Evolutionary conservation across 1,140 invertebrate species (phyloP).

Genomic region (Drosophila nebulosa): DNA sequence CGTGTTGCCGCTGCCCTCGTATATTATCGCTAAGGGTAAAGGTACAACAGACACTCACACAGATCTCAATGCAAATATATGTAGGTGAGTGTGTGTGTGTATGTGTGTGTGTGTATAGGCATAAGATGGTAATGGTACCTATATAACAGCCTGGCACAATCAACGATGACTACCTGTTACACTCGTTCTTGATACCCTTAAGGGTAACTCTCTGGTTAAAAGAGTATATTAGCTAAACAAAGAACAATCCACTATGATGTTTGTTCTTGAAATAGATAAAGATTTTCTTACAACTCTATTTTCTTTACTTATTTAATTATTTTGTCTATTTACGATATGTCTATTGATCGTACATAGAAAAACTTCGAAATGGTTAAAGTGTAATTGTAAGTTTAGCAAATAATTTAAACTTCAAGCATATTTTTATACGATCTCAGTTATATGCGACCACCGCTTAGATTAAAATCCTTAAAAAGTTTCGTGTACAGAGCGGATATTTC

Average conservation of each 20-base stretch:
- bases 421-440: too few relatives aligned
- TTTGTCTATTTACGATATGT: too few relatives aligned
- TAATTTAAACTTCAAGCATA: too few relatives aligned
- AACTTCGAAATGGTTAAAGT: too few relatives aligned
- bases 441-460: too few relatives aligned
- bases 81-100: background rate
- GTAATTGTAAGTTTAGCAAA: too few relatives aligned
- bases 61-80: conserved; percentile 1
- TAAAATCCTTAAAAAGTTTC: too few relatives aligned
- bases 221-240: background rate
- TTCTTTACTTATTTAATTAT: too few relatives aligned
- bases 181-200: conserved; percentile 27
- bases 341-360: too few relatives aligned
- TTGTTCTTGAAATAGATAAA: too few relatives aligned
- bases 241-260: background rate
- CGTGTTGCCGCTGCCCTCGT: conserved; percentile 9
- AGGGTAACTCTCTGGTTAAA: background rate
- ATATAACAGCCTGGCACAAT: background rate
- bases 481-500: too few relatives aligned
- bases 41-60: background rate
- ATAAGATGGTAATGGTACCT: background rate
- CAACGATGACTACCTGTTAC: conserved; percentile 59
- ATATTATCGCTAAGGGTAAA: conserved; percentile 16
- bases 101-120: conserved; percentile 7
- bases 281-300: too few relatives aligned